These are phyloP conservation scores for Bubalus kerabau DNA, from an alignment of 2,113 vertebrate genomes.

Conservation along the genomic window DNA sequence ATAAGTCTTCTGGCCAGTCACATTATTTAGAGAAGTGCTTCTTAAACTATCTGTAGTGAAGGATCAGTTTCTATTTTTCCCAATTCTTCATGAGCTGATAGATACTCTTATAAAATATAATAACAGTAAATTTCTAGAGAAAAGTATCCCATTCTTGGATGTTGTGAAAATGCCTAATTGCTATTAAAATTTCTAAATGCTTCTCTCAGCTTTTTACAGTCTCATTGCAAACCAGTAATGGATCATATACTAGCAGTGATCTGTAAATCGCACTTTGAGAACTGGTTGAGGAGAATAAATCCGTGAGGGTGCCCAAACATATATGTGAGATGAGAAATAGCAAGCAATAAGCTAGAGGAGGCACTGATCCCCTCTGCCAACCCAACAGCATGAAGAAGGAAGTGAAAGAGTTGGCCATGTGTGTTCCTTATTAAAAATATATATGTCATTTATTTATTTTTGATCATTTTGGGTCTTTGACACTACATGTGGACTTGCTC, in stretches of 20 bases:
- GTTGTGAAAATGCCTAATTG: slow-evolving; percentile 2
- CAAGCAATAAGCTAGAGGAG: background rate
- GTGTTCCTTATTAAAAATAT: background rate
- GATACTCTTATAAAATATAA: background rate
- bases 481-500: background rate
- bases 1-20: background rate
- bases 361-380: background rate
- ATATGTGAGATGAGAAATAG: background rate
- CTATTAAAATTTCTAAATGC: background rate
- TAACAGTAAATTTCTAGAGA: slow-evolving; percentile 10
- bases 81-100: slow-evolving; percentile 9
- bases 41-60: background rate
- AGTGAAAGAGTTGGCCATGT: background rate
- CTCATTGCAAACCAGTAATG: background rate
- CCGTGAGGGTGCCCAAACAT: background rate
- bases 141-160: background rate
- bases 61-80: background rate
- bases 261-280: background rate
- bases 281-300: background rate
- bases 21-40: background rate
- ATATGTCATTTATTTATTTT: background rate
- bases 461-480: background rate
- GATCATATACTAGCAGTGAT: background rate
- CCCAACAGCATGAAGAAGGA: background rate
- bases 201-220: background rate